Conservation (phyloP, 2,797 vertebrate species). For the Austrolebias charrua region DNA sequence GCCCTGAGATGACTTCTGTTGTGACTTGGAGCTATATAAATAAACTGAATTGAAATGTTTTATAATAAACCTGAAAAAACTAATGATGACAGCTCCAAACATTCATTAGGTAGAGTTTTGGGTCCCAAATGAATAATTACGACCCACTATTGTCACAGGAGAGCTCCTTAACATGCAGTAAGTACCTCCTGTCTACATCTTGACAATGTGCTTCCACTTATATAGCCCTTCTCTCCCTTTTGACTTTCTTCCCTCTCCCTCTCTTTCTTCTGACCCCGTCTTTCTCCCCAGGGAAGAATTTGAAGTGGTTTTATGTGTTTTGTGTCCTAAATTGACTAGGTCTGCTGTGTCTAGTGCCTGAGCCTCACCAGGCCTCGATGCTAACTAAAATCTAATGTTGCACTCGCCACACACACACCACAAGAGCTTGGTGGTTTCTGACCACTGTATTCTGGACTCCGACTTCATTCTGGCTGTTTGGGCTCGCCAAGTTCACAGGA, state of each 20-base stretch:
- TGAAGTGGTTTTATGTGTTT: conserved; percentile 67
- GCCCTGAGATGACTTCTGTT: no score
- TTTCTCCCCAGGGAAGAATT: conserved; percentile 46
- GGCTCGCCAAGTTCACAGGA: conserved; percentile 31
- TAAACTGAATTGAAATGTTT: no score
- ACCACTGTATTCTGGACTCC: conserved; percentile 51
- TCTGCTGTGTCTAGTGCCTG: conserved; percentile 73
- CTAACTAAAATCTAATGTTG: conserved; percentile 59
- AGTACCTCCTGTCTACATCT: conserved; percentile 58
- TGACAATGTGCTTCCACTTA: conserved; percentile 73
- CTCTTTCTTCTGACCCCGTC: conserved; percentile 27
- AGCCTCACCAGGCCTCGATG: conserved; percentile 55
- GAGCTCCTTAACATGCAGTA: conserved; percentile 38
- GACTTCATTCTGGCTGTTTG: conserved; percentile 38
- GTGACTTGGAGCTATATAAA: no score
- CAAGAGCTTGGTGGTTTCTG: conserved; percentile 61
- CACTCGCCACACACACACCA: conserved; percentile 46
- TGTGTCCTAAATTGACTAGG: conserved; percentile 60
- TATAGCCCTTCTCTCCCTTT: conserved; percentile 27
- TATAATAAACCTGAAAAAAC: no score
- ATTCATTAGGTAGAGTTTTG: conserved; percentile 24
- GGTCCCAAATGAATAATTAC: conserved; percentile 20
- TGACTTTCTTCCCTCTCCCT: conserved; percentile 21
- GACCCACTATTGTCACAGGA: conserved; percentile 47
- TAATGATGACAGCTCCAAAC: not conserved